A percentile compares a stretch with the other conserved stretches of the same genome.
Evolutionary conservation across 37 sponge, comb jelly and placozoan species (phyloP).

Genomic region (Haliclona indistincta): DNA sequence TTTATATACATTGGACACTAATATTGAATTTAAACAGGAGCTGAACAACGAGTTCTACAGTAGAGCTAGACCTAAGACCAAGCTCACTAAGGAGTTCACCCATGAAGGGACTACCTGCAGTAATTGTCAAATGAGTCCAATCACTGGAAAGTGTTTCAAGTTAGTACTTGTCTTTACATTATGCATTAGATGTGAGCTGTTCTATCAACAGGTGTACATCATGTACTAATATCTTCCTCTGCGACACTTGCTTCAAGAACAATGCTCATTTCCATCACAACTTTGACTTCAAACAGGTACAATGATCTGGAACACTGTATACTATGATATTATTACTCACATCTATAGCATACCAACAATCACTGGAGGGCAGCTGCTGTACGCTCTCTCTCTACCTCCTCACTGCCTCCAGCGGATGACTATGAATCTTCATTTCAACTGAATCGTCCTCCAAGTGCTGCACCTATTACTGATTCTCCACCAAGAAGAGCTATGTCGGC

Average conservation of each 20-base stretch:
- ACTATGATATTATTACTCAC: too few species aligned
- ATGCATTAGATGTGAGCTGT: neutral
- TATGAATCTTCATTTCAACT: too few species aligned
- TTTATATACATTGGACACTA: too few species aligned
- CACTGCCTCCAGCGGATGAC: too few species aligned
- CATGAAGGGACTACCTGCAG: conserved; percentile 67
- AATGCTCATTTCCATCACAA: conserved; percentile 44
- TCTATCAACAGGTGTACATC: conserved; percentile 41
- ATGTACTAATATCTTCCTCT: conserved; percentile 62
- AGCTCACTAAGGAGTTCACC: neutral
- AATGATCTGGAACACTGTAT: too few species aligned
- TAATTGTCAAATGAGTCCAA: conserved; percentile 63
- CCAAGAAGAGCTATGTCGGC: too few species aligned
- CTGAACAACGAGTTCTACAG: neutral
- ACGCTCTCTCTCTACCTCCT: too few species aligned
- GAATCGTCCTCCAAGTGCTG: too few species aligned
- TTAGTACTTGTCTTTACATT: conserved; percentile 8
- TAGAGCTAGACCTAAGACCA: neutral
- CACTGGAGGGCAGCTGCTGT: too few species aligned
- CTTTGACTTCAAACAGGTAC: conserved; percentile 58
- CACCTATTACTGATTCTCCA: too few species aligned
- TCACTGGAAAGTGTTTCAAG: conserved; percentile 74
- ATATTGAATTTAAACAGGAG: conserved; percentile 7
- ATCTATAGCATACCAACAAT: too few species aligned
- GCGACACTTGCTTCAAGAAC: conserved; percentile 64